These are phyloP conservation scores for Butastur rufipennis DNA, from an alignment of 2,113 vertebrate genomes.

Conservation along the genomic window DNA sequence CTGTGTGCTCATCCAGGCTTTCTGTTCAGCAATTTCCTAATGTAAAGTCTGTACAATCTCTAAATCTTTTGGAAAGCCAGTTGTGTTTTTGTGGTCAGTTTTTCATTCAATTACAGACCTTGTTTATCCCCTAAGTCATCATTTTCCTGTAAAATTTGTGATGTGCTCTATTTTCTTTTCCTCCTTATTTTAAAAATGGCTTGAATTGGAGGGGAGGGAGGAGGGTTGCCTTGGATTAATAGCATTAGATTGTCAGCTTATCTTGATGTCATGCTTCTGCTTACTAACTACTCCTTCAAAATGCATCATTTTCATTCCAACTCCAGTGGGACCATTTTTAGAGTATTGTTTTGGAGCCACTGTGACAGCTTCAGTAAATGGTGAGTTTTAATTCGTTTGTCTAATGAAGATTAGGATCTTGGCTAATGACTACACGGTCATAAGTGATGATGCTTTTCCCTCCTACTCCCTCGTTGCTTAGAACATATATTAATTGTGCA, in stretches of 20 bases:
- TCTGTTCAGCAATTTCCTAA: background rate
- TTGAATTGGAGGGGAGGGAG: background rate
- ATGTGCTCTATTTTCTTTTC: background rate
- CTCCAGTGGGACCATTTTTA: background rate
- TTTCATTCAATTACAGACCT: background rate
- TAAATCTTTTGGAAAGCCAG: background rate
- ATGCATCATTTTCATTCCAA: background rate
- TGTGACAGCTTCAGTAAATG: background rate
- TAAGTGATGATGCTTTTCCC: constrained; percentile 45
- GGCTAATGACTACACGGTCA: constrained; percentile 49
- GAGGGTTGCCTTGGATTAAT: background rate
- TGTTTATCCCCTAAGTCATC: background rate
- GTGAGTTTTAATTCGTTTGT: constrained; percentile 26
- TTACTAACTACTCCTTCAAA: background rate
- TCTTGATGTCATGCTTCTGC: background rate
- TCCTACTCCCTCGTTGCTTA: constrained; percentile 31
- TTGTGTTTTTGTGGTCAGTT: background rate
- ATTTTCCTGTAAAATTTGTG: background rate
- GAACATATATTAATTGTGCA: constrained; percentile 42
- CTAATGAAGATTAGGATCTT: constrained; percentile 26
- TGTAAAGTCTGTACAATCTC: background rate
- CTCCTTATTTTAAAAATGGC: background rate
- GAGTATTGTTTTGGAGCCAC: background rate
- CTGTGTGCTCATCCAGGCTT: background rate
- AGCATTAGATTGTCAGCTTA: background rate